Conservation (phyloP, 1,140 invertebrate species). For the Dendroctonus valens region DNA sequence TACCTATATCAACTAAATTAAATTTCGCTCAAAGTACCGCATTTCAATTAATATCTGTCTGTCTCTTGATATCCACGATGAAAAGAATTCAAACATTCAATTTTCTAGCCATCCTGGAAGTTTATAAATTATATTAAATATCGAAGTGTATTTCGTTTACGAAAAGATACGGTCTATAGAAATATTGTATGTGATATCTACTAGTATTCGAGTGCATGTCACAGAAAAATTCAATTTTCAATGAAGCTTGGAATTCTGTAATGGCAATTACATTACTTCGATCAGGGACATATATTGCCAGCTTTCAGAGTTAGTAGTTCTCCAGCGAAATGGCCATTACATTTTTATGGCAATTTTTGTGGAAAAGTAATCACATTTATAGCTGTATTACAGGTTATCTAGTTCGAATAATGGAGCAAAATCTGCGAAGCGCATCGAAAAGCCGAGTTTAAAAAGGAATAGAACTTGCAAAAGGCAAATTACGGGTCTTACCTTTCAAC, state of each 20-base stretch:
- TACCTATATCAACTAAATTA: no score
- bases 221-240: slow-evolving; percentile 21
- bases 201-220: slow-evolving; percentile 13
- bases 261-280: slow-evolving; percentile 4
- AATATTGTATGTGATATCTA: slow-evolving; percentile 6
- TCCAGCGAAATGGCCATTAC: slow-evolving; percentile 4
- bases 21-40: no score
- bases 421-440: no score
- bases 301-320: slow-evolving; percentile 3
- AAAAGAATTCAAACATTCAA: not conserved
- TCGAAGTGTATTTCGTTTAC: slow-evolving; percentile 14
- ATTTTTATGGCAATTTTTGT: slow-evolving; percentile 7
- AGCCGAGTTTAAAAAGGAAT: no score
- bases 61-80: no score
- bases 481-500: no score
- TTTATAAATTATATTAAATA: slow-evolving; percentile 13
- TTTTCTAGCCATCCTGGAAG: slow-evolving; percentile 6
- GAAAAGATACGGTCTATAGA: slow-evolving; percentile 8
- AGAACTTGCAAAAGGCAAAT: no score
- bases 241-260: slow-evolving; percentile 7
- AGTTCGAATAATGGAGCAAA: no score
- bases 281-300: slow-evolving; percentile 9
- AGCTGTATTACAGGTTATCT: no score
- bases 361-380: no score
- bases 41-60: no score